Percentiles rank a stretch among this genome's conserved stretches.
These are phyloP conservation scores for Eupleurogrammus muticus DNA, from an alignment of 2,797 vertebrate species.

Conservation along the genomic window DNA sequence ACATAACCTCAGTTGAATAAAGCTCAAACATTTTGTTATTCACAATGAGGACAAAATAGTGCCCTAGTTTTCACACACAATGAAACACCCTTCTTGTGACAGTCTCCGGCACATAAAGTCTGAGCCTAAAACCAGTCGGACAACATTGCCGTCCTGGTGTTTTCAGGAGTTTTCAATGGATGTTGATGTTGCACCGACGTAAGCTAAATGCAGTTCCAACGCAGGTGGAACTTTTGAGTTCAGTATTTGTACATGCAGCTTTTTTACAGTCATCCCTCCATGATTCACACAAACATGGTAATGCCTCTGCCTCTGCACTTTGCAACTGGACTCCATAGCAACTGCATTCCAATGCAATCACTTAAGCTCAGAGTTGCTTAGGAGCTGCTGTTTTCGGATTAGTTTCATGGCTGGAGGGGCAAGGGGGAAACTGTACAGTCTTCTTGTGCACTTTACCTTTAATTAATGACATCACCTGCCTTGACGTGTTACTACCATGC, in stretches of 20 bases:
- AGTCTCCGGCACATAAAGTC: slow-evolving; percentile 44
- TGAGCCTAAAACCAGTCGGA: slow-evolving; percentile 72
- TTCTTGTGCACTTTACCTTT: slow-evolving; percentile 32
- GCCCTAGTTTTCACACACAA: slow-evolving; percentile 63
- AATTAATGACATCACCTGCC: slow-evolving; percentile 3
- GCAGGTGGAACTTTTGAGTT: slow-evolving; percentile 30
- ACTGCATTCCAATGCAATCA: slow-evolving; percentile 77
- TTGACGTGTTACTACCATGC: not conserved
- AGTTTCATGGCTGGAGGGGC: slow-evolving; percentile 34
- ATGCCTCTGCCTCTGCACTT: slow-evolving; percentile 36
- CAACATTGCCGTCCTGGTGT: slow-evolving; percentile 61
- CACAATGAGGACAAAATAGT: slow-evolving; percentile 23
- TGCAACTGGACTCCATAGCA: slow-evolving; percentile 61
- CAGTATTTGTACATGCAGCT: slow-evolving; percentile 13
- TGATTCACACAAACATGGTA: slow-evolving; percentile 10
- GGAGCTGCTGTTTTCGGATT: slow-evolving; percentile 69
- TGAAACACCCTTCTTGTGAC: slow-evolving; percentile 46
- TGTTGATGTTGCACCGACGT: slow-evolving; percentile 27
- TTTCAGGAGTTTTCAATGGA: slow-evolving; percentile 58
- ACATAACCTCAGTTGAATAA: slow-evolving; percentile 42
- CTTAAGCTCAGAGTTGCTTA: slow-evolving; percentile 71
- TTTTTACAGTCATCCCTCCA: slow-evolving; percentile 17
- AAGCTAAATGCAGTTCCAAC: slow-evolving; percentile 24
- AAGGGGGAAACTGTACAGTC: slow-evolving; percentile 36
- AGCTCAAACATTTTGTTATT: slow-evolving; percentile 47